Evolutionary conservation across 2,888 invertebrate genomes (phyloP), one percentile per base, ranked within the genome.

Genomic region (Agelastica alni): DNA sequence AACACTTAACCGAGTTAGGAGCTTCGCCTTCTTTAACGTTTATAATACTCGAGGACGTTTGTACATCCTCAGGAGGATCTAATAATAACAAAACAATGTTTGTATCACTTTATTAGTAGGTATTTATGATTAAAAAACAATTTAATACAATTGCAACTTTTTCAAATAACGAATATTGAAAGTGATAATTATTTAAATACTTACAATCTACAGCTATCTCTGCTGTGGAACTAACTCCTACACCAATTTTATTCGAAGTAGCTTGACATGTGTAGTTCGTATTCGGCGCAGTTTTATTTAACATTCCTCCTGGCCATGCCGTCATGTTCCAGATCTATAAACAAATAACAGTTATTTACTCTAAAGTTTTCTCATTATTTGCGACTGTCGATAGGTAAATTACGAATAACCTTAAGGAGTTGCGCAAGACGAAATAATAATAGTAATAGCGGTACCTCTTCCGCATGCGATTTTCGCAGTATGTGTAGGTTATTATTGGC

Each of bases 151-250:
- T n/a, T n/a, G n/a, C n/a, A n/a, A n/a, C n/a, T n/a, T n/a, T n/a
- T n/a, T n/a, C n/a, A n/a, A n/a, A n/a, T n/a, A n/a, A n/a, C 22
- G 22, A 7, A 22, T 22, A 22, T 22, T 22, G 5, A 22, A 22
- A 22, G 5, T 2, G 22, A 2, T 22, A 26, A 7, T 26, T 26
- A 22, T 26, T 26, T 26, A 2, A 6, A 18, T 39, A 85, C 91
- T 87, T 75, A 95, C 95, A 95, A 78, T 95, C 93, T 14, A 94
- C 91, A 56, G 89, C 88, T 69, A 95, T 91, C 70, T 87, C 86
- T 31, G 93, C 92, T 51, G 87, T 88, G 72, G 90, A 91, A 67
- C 86, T 86, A 58, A 94, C 93, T 2, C 91, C 88, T 0, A 85
- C 80, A 0, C 94, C 93, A 41, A 90, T 88, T 37, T 53, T 57